Evolutionary conservation across 2,888 invertebrate genomes (phyloP), one percentile per base, ranked within the genome.

Genomic region (Patella depressa): DNA sequence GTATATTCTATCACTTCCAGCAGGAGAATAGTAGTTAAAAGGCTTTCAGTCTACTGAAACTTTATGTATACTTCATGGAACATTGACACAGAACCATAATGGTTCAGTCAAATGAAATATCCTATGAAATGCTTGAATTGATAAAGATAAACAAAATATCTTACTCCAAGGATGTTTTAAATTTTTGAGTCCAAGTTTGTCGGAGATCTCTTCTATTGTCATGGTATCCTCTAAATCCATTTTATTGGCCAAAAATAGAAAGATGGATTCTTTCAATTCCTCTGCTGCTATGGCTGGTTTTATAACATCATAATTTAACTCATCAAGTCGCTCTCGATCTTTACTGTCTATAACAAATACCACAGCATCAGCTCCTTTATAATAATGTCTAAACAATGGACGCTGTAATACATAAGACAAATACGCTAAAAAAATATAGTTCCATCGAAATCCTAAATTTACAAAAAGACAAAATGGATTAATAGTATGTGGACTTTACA

Each of bases 341-440:
- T 84, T 80, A 65, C 86, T 85, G 74, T 89, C 89, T n/a, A 89
- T 85, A 59, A 89, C 86, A 53, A 88, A 86, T 14, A 89, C 86
- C n/a, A 89, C 89, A 12, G 89, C 89, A 79, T 88, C 88, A 0
- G 88, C 86, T 3, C 88, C 88, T 80, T 87, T 88, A 83, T 88
- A 89, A 81, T 89, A 89, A 79, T 88, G 88, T 2, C 88, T 85
- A 82, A 87, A 88, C 65, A 89, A 76, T 0, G 89, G 88, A 3
- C 89, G 83, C 89, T 89, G 84, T 9, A 79, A 82, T 72, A 17
- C 57, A 70, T 53, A 55, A 65, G 75, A 29, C 59, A 72, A 12
- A 45, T 5, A 71, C 45, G 9, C 24, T n/a, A 34, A 53, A 53
- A 53, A 76, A 9, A 69, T 24, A 15, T 3, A 19, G n/a, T 15